Conservation (phyloP, 1,140 invertebrate genomes). For the Drosophila virilis region DNA sequence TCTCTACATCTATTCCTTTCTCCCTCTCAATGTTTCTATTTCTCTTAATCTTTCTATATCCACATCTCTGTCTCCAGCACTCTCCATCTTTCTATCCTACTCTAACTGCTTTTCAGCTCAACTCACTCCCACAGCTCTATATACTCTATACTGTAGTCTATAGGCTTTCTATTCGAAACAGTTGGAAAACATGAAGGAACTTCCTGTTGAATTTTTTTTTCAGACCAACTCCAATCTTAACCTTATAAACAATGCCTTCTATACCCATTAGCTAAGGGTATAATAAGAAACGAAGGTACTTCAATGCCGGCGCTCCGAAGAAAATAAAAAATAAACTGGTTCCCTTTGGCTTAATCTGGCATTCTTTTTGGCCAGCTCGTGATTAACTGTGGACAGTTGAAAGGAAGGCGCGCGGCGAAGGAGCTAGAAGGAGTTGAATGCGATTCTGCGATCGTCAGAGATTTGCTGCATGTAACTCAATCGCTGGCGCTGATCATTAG, state of each 20-base stretch:
- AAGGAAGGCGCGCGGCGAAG: constrained; percentile 25
- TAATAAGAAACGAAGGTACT: constrained; percentile 2
- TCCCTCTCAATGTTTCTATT: too few relatives aligned
- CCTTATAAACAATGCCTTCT: not conserved
- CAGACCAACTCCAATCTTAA: not conserved
- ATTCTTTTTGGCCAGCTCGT: constrained; percentile 72
- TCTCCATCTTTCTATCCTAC: too few relatives aligned
- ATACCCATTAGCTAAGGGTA: constrained; percentile 2
- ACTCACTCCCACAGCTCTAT: too few relatives aligned
- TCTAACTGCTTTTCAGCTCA: too few relatives aligned
- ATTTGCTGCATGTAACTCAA: constrained; percentile 79
- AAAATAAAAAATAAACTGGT: constrained; percentile 51
- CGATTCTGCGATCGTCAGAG: constrained; percentile 55
- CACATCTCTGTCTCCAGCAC: too few relatives aligned
- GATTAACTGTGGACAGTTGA: constrained; percentile 78
- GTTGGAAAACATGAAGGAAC: too few relatives aligned
- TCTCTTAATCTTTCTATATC: too few relatives aligned
- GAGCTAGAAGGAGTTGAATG: constrained; percentile 8
- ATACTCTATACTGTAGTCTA: too few relatives aligned
- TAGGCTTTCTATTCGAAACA: too few relatives aligned
- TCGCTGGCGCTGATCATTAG: constrained; percentile 78
- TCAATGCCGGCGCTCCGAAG: constrained; percentile 56
- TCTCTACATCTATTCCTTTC: too few relatives aligned
- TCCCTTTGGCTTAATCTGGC: constrained; percentile 66
- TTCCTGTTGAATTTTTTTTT: too few relatives aligned